Evolutionary conservation across 2,113 vertebrate species (phyloP), one percentile per base, ranked within the genome.

Genomic region (Gila orcuttii): DNA sequence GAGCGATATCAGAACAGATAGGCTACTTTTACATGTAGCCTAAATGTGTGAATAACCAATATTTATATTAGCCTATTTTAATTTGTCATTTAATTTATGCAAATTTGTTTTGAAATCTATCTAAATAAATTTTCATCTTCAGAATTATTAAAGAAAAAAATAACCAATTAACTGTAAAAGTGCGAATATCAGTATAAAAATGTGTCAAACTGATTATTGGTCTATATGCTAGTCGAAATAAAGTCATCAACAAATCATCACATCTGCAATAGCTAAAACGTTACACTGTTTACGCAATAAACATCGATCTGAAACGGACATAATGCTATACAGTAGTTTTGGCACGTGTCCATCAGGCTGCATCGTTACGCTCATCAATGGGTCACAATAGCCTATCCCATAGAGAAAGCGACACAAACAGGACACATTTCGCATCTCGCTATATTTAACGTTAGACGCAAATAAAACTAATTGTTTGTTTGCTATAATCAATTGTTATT

Each of bases 301-400:
- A 57, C 55, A 21, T 8, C 12, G 3, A 50, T 57, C 23, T 23
- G 23, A 57, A 80, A 10, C 36, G 13, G 7, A 79, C 17, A 62
- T 42, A n/a, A n/a, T n/a, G n/a, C n/a, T n/a, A 17, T 50, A 31
- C 47, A 21, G 25, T 68, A 36, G 64, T 52, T 85, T 71, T 69
- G 78, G 79, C 73, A 78, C 50, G 59, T 62, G 79, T 77, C 78
- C 68, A 79, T 31, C 55, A 73, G 81, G 66, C 11, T 62, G 82
- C 82, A 87, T 60, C 47, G 45, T 78, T 76, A 47, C 33, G 75
- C 47, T 71, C 57, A 45, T 57, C 57, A 62, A 17, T 73, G 42
- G 68, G 68, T 83, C 66, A 39, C 0, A 59, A 57, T 59, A 28
- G 28, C 28, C 28, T 28, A 42, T 73, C 23, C 81, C 50, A 23